A percentile compares a stretch with the other conserved stretches of the same genome.
Conservation (phyloP, 2,888 invertebrate genomes). For the Rhagonycha fulva region DNA sequence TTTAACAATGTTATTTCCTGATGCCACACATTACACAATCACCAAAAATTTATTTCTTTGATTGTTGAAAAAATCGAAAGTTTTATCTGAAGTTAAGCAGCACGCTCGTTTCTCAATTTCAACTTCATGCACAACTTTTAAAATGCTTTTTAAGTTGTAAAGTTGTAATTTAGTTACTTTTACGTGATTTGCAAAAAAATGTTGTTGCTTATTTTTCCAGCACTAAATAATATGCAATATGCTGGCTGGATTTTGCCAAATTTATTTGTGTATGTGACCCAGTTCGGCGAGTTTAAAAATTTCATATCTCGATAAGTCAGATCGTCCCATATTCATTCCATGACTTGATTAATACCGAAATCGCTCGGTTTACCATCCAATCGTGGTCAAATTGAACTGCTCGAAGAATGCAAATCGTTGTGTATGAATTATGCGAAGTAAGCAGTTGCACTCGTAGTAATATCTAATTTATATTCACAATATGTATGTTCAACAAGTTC, state of each 20-base stretch:
- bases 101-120: conserved; percentile 9
- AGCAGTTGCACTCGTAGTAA: background rate
- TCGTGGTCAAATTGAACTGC: background rate
- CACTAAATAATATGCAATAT: background rate
- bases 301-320: background rate
- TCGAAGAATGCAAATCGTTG: background rate
- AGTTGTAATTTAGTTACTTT: background rate
- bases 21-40: background rate
- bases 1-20: conserved; percentile 12
- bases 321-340: background rate
- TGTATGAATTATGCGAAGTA: background rate
- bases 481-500: conserved; percentile 1
- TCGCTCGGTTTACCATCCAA: background rate
- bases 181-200: background rate
- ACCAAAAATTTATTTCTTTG: conserved; percentile 10
- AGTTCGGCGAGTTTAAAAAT: background rate
- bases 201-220: background rate
- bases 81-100: conserved; percentile 9
- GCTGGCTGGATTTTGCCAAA: background rate
- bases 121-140: conserved; percentile 2
- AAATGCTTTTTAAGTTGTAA: background rate
- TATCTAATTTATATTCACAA: background rate
- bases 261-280: background rate
- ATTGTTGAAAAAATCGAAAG: conserved; percentile 12
- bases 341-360: background rate